A percentile compares a stretch with the other conserved stretches of the same genome.
Conservation (phyloP, 1,140 invertebrate species). For the Trypoxylus dichotomus region DNA sequence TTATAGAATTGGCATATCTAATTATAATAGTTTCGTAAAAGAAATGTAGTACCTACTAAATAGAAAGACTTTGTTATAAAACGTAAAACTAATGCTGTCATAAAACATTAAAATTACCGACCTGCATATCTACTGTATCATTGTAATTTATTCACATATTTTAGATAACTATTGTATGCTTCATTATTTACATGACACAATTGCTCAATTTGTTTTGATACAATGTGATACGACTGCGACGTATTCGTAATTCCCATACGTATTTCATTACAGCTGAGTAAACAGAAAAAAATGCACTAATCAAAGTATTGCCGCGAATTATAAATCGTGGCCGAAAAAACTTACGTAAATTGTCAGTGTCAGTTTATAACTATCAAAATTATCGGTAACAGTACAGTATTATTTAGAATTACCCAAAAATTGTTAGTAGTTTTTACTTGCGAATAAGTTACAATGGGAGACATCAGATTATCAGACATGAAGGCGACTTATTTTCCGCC, state of each 20-base stretch:
- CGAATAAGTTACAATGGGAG: conserved; percentile 29
- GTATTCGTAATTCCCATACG: neutral
- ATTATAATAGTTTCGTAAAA: conserved; percentile 23
- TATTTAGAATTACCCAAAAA: neutral
- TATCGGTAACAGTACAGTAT: neutral
- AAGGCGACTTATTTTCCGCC: conserved; percentile 45
- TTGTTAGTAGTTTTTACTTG: neutral
- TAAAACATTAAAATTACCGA: conserved; percentile 3
- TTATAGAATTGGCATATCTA: conserved; percentile 29
- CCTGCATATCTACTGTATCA: neutral
- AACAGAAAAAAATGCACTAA: neutral
- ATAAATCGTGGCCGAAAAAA: neutral
- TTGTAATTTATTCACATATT: neutral
- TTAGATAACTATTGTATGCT: neutral
- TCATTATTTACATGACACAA: neutral
- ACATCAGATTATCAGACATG: conserved; percentile 36
- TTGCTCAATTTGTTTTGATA: neutral
- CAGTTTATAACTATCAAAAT: conserved; percentile 14
- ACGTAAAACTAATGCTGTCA: neutral
- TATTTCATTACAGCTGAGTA: neutral
- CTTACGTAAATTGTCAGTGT: conserved; percentile 30
- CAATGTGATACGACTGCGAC: neutral
- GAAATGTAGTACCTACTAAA: neutral
- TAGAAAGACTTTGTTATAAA: conserved; percentile 23
- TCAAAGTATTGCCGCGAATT: neutral